Base-by-base conservation (phyloP, 2,113 vertebrate genomes). In the Xyliphius kryptos region DNA sequence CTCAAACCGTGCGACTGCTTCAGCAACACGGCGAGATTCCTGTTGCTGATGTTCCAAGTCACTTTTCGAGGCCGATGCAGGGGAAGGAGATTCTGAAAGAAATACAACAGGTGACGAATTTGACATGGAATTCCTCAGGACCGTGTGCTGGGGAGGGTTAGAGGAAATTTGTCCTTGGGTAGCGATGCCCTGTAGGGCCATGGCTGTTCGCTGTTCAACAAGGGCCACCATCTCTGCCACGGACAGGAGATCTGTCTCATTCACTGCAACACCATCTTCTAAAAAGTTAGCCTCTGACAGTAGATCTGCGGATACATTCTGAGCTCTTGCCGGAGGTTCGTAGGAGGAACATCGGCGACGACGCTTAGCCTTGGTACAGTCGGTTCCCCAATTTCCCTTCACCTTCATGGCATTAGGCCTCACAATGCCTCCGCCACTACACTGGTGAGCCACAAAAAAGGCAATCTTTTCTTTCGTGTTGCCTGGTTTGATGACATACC, bases 401-500 rank as follows among this genome's bases (percentile, higher is more conserved):
- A 95, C 90, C 81, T 97, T 97, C 84, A 95, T 90, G 64, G 92
- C 87, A 62, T 86, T 89, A 38, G 89, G 89, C 1, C 92, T 82
- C 26, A 80, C 72, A 65, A 84, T 77, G 0, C 81, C 77, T 0
- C 73, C 60, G 3, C 89, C 85, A 0, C 90, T 88, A 15, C 92
- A 97, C 79, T 97, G 94, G 74, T 97, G 92, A 1, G 93, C 93
- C 67, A 97, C 94, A 6, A 97, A 97, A 60, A 97, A 97, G 9
- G 95, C 95, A 6, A 97, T 92, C 70, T 97, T 97, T 82, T 97
- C 95, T 83, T 95, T 97, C 54, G 95, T 97, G 81, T 97, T 97
- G 15, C 95, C 95, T 0, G 95, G 95, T 52, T 97, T 97, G 76
- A 97, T 97, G 38, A 97, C 95, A 16, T 97, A 97, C 95, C 93